These are phyloP conservation scores for Trididemnum nubilum DNA, from an alignment of 23 tunicate genomes.

Conservation along the genomic window DNA sequence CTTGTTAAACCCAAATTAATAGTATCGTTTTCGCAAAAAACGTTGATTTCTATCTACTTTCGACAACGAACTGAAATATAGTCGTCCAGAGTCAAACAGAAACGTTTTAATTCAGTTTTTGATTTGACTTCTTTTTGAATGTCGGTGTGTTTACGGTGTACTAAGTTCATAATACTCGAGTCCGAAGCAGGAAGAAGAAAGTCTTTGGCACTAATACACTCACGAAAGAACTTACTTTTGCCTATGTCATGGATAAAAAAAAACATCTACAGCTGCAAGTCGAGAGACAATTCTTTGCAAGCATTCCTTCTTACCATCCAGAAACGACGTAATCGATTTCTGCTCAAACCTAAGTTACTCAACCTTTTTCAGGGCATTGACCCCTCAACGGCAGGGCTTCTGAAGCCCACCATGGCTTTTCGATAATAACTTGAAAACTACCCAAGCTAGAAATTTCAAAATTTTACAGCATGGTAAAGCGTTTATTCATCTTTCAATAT, in stretches of 20 bases:
- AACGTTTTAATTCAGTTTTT: slow-evolving; percentile 22
- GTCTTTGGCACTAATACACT: slow-evolving; percentile 9
- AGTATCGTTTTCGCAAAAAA: slow-evolving; percentile 8
- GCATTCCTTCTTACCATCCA: too few species aligned
- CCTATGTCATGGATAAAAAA: slow-evolving; percentile 11
- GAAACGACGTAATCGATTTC: too few species aligned
- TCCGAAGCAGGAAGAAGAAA: too few species aligned
- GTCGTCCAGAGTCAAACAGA: neutral
- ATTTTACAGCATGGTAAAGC: too few species aligned
- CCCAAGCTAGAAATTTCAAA: too few species aligned
- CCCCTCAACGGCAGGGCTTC: neutral
- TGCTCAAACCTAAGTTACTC: too few species aligned
- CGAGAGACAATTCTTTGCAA: slow-evolving; percentile 9
- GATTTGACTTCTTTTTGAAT: neutral
- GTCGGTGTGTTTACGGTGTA: slow-evolving; percentile 9
- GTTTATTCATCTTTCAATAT: too few species aligned
- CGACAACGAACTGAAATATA: slow-evolving; percentile 20
- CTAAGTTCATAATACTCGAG: too few species aligned
- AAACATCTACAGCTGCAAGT: slow-evolving; percentile 27
- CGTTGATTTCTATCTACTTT: slow-evolving; percentile 3
- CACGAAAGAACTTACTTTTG: slow-evolving; percentile 31
- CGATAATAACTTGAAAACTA: too few species aligned
- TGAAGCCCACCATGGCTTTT: too few species aligned
- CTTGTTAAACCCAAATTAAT: neutral
- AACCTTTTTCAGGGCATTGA: too few species aligned